A percentile compares a stretch with the other conserved stretches of the same genome.
Conservation (phyloP, 2,797 vertebrate genomes). For the Hydrophis major region DNA sequence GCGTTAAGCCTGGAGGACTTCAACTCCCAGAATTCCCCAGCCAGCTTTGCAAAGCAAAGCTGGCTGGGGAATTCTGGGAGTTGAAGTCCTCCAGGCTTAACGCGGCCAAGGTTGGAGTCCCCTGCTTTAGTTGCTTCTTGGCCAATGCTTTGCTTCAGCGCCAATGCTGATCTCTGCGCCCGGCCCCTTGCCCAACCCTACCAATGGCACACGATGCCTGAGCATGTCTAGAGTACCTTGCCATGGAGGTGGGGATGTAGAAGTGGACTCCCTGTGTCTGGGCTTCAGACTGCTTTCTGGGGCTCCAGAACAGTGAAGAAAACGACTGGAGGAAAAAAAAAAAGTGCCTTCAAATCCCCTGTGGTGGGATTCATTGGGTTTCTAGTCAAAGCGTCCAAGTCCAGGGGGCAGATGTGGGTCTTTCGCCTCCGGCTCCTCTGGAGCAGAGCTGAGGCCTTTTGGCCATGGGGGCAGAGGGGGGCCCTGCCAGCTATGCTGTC, state of each 20-base stretch:
- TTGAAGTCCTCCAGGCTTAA: too few species aligned
- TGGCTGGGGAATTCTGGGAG: too few species aligned
- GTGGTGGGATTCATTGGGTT: not conserved
- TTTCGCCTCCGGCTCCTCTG: not conserved
- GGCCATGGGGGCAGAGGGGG: not conserved
- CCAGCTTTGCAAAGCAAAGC: too few species aligned
- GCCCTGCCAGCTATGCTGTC: not conserved
- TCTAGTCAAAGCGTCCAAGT: too few species aligned
- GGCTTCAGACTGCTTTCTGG: not conserved
- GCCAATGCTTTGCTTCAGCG: not conserved
- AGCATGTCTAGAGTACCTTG: slow-evolving; percentile 50
- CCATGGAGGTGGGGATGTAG: not conserved
- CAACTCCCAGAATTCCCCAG: too few species aligned
- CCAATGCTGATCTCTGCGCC: not conserved
- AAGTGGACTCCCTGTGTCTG: accelerated
- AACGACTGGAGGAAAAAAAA: too few species aligned
- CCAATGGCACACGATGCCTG: not conserved
- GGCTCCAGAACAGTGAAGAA: not conserved
- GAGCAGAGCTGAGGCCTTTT: not conserved
- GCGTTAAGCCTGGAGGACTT: too few species aligned
- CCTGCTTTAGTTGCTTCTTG: not conserved
- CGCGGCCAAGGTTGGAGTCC: too few species aligned
- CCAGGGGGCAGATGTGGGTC: not conserved
- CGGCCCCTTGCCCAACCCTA: not conserved
- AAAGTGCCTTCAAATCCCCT: not conserved